phyloP scores from a whole-genome alignment of 2,113 vertebrate species.

The Nothoprocta perdicaria region DNA sequence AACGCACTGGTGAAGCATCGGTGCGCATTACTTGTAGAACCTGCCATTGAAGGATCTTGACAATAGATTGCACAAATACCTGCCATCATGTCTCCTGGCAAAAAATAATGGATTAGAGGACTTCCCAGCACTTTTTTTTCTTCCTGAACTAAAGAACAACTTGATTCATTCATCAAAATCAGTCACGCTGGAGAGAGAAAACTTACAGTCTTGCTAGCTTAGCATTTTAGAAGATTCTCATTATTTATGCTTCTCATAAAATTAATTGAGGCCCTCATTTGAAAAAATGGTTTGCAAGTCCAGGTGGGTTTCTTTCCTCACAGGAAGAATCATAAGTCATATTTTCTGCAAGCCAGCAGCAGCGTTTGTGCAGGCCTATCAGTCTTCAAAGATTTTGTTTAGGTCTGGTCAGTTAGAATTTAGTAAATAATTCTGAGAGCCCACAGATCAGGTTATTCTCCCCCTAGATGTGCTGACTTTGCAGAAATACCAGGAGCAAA shows the following conservation, averaged over 20 bases:
- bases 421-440: not conserved
- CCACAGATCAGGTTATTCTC: not conserved
- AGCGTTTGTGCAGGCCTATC: not conserved
- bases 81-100: not conserved
- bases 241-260: not conserved
- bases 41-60: not conserved
- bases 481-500: not conserved
- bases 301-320: not conserved
- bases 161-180: not conserved
- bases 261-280: not conserved
- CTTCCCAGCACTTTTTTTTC: not conserved
- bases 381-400: not conserved
- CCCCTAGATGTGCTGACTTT: not conserved
- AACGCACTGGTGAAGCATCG: rapidly evolving
- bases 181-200: not conserved
- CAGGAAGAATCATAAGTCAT: not conserved
- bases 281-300: not conserved
- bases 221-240: not conserved
- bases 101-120: not conserved
- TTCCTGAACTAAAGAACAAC: not conserved
- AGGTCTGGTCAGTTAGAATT: not conserved
- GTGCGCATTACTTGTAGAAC: not conserved
- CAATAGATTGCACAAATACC: not conserved
- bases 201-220: not conserved
- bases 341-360: not conserved